Evolutionary conservation across 2,113 vertebrate genomes (phyloP), one percentile per base, ranked within the genome.

Genomic region (Castor canadensis): DNA sequence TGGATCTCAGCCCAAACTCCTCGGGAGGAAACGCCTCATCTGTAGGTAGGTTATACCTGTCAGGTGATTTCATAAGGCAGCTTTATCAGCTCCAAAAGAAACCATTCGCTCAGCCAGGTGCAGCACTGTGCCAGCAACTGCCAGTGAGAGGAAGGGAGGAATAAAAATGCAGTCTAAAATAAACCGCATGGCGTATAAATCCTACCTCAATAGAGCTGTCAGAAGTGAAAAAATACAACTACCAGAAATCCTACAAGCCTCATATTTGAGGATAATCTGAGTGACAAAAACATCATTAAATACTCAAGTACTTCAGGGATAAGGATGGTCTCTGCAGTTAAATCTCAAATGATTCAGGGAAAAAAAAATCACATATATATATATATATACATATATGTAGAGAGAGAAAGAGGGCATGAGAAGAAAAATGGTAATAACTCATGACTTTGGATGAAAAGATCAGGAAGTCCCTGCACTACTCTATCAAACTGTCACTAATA

Each of bases 51-150:
- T 56, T 95, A 76, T 84, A 92, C 64, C 89, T 95, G 92, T 87
- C 95, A 88, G 91, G 73, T 96, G 94, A 96, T 91, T 94, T 95
- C 5, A 5, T 89, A 95, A 87, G 94, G 80, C 35, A 97, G 93
- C 60, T 91, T 4, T 0, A 56, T 58, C 60, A 96, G 72, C 84
- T 97, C 76, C 92, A 76, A 87, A 93, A 93, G 94, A 90, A 98
- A 47, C 9, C 69, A 83, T n/a, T 58, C 0, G 0, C 56, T 95
- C 92, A 92, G 94, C 86, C 38, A 66, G 45, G 40, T 75, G 66
- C 16, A 49, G 69, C 88, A 75, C 89, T 94, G 43, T 86, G 24
- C 83, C 95, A 91, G 85, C 93, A 76, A 84, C 92, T 87, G 92
- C 64, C 92, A 89, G 69, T 45, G 67, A 87, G 54, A 66, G 83